Evolutionary conservation across 2,797 vertebrate genomes (phyloP).

Genomic region (Enteromius thamalakanensis): DNA sequence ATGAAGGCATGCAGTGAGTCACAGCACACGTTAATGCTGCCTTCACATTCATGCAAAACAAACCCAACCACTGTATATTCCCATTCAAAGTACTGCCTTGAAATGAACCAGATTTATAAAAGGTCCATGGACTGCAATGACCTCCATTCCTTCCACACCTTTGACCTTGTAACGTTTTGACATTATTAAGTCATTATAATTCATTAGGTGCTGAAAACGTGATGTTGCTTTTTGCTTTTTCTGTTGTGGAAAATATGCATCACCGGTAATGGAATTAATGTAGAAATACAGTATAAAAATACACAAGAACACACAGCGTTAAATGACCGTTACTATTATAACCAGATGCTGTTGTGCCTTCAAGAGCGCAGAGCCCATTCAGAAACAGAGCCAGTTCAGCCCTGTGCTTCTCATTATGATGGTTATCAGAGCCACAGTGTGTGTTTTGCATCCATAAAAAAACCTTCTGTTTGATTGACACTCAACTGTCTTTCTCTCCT

Average conservation of each 20-base stretch:
- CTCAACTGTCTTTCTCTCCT: slow-evolving; percentile 21
- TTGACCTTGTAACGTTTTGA: slow-evolving; percentile 32
- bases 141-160: not conserved
- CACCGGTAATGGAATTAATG: not conserved
- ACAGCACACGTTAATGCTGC: not conserved
- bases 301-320: slow-evolving; percentile 11
- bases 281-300: not conserved
- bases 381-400: slow-evolving; percentile 32
- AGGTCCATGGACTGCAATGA: not conserved
- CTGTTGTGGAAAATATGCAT: slow-evolving; percentile 1
- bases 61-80: not conserved
- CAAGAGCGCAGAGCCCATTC: slow-evolving; percentile 24
- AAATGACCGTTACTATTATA: slow-evolving; percentile 8
- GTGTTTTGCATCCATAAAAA: slow-evolving; percentile 47
- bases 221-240: not conserved
- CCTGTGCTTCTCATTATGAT: slow-evolving; percentile 52
- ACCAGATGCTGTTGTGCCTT: slow-evolving; percentile 31
- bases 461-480: slow-evolving; percentile 53
- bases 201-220: not conserved
- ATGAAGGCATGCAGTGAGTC: slow-evolving; percentile 51
- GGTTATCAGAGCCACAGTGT: slow-evolving; percentile 47
- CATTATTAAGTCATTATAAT: not conserved
- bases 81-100: not conserved
- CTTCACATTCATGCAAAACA: not conserved
- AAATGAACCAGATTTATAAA: not conserved